Conservation (phyloP, 2,113 vertebrate genomes). For the Thermophis baileyi region DNA sequence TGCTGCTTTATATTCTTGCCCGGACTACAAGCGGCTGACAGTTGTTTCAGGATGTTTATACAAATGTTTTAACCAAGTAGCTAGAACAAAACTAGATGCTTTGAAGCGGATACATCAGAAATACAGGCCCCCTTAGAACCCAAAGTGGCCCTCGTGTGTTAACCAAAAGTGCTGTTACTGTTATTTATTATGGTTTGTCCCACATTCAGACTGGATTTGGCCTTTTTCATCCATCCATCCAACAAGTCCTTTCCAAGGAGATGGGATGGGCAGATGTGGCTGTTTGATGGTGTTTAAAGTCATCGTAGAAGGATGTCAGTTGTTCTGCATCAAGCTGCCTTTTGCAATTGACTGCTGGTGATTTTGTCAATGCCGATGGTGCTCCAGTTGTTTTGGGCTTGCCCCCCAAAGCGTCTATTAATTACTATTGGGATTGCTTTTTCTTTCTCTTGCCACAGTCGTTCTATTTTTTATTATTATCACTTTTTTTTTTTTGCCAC, state of each 20-base stretch:
- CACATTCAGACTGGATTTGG: not conserved
- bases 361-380: not conserved
- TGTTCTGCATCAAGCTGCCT: not conserved
- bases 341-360: not conserved
- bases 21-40: not conserved
- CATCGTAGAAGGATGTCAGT: not conserved
- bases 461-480: not conserved
- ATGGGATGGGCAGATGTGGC: not conserved
- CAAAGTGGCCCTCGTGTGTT: not conserved
- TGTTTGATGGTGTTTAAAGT: not conserved
- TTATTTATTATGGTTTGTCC: not conserved
- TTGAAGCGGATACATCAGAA: not conserved
- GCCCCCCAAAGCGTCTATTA: not conserved
- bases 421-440: not conserved
- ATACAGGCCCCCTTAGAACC: not conserved
- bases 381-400: not conserved
- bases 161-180: not conserved
- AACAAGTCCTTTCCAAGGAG: not conserved
- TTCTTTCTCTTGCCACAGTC: not conserved
- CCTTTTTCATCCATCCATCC: not conserved
- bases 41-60: not conserved
- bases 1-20: not conserved
- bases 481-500: not conserved
- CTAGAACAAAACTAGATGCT: not conserved
- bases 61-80: not conserved